Evolutionary conservation across 2,888 invertebrate species (phyloP).

Genomic region (Drosophila nigritarsus): DNA sequence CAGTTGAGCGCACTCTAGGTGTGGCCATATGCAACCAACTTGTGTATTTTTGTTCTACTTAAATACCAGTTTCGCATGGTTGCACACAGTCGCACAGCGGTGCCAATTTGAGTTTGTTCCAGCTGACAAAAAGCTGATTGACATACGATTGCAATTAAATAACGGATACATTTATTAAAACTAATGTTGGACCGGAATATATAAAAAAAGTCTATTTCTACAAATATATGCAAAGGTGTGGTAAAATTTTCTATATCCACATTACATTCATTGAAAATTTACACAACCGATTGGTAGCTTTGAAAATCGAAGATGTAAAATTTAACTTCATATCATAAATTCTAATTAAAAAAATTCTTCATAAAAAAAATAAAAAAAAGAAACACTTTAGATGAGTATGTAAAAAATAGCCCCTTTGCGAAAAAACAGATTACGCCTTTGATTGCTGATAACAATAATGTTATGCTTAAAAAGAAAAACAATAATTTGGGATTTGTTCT

Average conservation of each 20-base stretch:
- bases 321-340: not conserved
- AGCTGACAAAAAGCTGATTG: constrained; percentile 48
- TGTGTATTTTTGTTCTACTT: constrained; percentile 30
- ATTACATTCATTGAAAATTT: not conserved
- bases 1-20: constrained; percentile 33
- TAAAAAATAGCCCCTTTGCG: not conserved
- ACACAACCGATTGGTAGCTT: not conserved
- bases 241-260: not conserved
- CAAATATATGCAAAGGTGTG: not conserved
- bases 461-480: not conserved
- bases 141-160: not conserved
- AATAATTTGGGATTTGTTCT: not conserved
- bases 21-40: constrained; percentile 12
- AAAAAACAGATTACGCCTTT: not conserved
- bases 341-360: not conserved
- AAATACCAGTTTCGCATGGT: constrained; percentile 47
- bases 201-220: not conserved
- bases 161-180: constrained; percentile 22
- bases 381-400: not conserved
- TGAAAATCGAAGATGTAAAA: not conserved
- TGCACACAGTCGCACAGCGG: constrained; percentile 24
- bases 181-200: not conserved
- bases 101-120: constrained; percentile 17
- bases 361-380: not conserved
- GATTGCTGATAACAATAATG: not conserved